These are phyloP conservation scores for Onthophagus sagittarius DNA, from an alignment of 2,888 invertebrate species.

Conservation along the genomic window DNA sequence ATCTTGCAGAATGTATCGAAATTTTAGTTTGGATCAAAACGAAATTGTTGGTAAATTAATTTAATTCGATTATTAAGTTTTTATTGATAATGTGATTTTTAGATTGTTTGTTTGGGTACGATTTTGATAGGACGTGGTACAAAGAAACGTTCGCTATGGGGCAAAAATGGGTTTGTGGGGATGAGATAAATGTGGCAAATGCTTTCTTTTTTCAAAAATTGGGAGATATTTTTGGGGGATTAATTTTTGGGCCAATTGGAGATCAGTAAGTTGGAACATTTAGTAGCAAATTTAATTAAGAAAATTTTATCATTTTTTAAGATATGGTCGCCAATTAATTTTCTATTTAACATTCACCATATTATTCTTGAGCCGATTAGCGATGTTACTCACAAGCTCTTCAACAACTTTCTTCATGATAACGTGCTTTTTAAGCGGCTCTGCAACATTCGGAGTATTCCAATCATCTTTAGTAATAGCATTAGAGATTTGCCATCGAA, in stretches of 20 bases:
- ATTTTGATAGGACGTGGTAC: constrained; percentile 55
- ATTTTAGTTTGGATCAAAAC: background rate
- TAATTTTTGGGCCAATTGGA: constrained; percentile 56
- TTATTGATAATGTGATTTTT: background rate
- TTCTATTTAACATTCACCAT: constrained; percentile 50
- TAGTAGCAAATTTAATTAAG: too few relatives aligned
- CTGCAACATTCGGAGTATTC: constrained; percentile 48
- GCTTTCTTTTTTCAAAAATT: constrained; percentile 52
- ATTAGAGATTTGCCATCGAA: constrained; percentile 54
- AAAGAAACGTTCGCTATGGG: constrained; percentile 51
- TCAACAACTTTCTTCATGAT: background rate
- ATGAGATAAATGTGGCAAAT: constrained; percentile 53
- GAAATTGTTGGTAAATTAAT: constrained; percentile 4
- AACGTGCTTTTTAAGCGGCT: constrained; percentile 43
- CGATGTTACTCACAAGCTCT: constrained; percentile 19
- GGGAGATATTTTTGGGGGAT: constrained; percentile 55
- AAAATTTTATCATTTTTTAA: constrained; percentile 30
- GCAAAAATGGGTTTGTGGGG: constrained; percentile 57
- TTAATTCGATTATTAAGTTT: background rate
- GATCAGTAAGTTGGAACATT: constrained; percentile 50
- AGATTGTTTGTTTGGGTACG: constrained; percentile 56
- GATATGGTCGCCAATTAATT: constrained; percentile 51
- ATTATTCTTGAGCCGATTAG: constrained; percentile 47
- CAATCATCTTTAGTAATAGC: constrained; percentile 52
- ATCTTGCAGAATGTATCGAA: background rate